Evolutionary conservation across 2,797 vertebrate species (phyloP), one percentile per base, ranked within the genome.

Genomic region (Brotula barbata): DNA sequence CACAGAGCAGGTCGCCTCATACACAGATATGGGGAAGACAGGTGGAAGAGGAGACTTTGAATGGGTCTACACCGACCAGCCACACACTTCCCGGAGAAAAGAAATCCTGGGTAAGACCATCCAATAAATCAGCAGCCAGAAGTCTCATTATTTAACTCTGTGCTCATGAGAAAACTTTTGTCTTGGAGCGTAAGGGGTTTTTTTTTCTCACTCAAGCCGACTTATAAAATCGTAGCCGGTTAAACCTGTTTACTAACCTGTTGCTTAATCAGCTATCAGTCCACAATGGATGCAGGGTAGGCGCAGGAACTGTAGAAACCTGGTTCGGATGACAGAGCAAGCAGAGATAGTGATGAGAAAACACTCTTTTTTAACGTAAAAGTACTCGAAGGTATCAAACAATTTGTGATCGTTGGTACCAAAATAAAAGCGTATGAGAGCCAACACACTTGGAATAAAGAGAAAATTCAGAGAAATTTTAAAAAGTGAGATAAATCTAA

Each of bases 61-160:
- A 84, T 94, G 93, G 93, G 92, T 93, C 43, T 93, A 93, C 77
- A 86, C 45, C 43, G 92, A 94, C 42, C 93, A 94, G 72, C 93
- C 93, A 17, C 93, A 94, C 83, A 92, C 92, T 6, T 87, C 90
- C 6, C 90, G 93, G 61, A 89, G 93, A 56, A 93, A 83, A 65
- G 90, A 92, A 77, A 94, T 94, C 16, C 61, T 94, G 58, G 93
- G 93, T 94, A 80, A 82, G 91, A 68, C 37, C 9, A 17, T 0
- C 21, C 22, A 15, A 1, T 39, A 37, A 7, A 5, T 12, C 19
- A 14, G 1, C 19, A 11, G 1, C 19, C 15, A 7, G 7, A 19
- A 34, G 15, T 8, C 13, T 41, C 11, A 10, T 3, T 12, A 23
- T 1, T 13, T 14, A 5, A 8, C n/a, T 22, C 17, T 28, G 2